Evolutionary conservation across 2,113 vertebrate species (phyloP), one percentile per base, ranked within the genome.

Genomic region (Syngnathus floridae): DNA sequence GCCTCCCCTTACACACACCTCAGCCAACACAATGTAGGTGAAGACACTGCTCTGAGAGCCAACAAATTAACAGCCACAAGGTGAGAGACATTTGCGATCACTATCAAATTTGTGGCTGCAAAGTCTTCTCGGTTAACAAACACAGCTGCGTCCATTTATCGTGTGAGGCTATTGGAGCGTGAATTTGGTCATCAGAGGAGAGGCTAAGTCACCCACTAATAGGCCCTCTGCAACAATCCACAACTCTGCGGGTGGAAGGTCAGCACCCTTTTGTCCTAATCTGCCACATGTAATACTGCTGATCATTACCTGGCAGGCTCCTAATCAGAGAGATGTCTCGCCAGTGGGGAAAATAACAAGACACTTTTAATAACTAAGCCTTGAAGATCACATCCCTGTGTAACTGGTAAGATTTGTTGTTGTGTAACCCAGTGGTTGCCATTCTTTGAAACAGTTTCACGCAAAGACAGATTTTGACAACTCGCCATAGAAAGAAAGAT

Each of bases 111-210:
- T 81, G 79, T 73, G 77, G 69, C 58, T 12, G 66, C 41, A 17
- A 67, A 71, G 73, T 72, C 76, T 79, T 82, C 48, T 65, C 68
- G 67, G 76, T 69, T 79, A 74, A 77, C 78, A 70, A 82, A 80
- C 65, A 69, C 72, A 81, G 84, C 84, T 88, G 81, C 61, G 67
- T 73, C 73, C 71, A 81, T 79, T 87, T 80, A 78, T 78, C 73
- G 67, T 58, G 31, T 59, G 58, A 66, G 65, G 65, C 67, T 77
- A 73, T 45, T 67, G 77, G 73, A 84, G 65, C 71, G 67, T 74
- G 76, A 66, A 60, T 78, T 78, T 75, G 78, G 72, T 76, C 68
- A 84, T 87, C 77, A 79, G 76, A 83, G 78, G 72, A 82, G 78
- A 71, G 72, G 60, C 62, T 67, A 70, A 67, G 77, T 76, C 83